These are phyloP conservation scores for Sturmia bella DNA, from an alignment of 2,888 invertebrate genomes.

Conservation along the genomic window DNA sequence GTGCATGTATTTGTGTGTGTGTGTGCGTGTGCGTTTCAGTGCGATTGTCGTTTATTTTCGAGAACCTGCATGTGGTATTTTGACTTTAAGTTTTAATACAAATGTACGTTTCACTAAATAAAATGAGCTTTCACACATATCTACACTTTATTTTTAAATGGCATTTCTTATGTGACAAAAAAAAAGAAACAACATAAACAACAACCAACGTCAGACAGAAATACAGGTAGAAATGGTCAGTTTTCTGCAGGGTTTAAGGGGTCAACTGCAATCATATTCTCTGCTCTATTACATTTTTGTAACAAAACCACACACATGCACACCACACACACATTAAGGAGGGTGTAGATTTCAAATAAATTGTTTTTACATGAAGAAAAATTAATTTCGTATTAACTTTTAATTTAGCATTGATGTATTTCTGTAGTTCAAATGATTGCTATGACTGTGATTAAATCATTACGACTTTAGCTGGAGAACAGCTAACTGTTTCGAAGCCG, in stretches of 20 bases:
- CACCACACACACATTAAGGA: neutral
- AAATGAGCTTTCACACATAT: neutral
- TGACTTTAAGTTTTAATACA: constrained; percentile 51
- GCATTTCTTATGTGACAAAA: too few relatives aligned
- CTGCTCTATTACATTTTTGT: constrained; percentile 10
- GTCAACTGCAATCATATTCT: constrained; percentile 29
- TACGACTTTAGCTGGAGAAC: too few relatives aligned
- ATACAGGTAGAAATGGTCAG: too few relatives aligned
- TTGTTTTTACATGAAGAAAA: too few relatives aligned
- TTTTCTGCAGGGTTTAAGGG: constrained; percentile 3
- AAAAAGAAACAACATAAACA: too few relatives aligned
- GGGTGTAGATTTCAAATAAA: too few relatives aligned
- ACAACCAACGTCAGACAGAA: too few relatives aligned
- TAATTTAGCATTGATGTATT: too few relatives aligned
- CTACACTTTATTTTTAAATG: neutral
- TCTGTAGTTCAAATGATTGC: too few relatives aligned
- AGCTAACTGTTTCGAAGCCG: too few relatives aligned
- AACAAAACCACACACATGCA: neutral
- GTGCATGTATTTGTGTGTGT: neutral
- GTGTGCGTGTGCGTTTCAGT: neutral
- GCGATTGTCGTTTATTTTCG: constrained; percentile 21
- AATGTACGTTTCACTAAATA: neutral
- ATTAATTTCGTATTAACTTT: too few relatives aligned
- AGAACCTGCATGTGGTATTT: constrained; percentile 52
- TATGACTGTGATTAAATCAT: too few relatives aligned